Conservation (phyloP, 2,888 invertebrate genomes). For the Sminthurinus aureus region DNA sequence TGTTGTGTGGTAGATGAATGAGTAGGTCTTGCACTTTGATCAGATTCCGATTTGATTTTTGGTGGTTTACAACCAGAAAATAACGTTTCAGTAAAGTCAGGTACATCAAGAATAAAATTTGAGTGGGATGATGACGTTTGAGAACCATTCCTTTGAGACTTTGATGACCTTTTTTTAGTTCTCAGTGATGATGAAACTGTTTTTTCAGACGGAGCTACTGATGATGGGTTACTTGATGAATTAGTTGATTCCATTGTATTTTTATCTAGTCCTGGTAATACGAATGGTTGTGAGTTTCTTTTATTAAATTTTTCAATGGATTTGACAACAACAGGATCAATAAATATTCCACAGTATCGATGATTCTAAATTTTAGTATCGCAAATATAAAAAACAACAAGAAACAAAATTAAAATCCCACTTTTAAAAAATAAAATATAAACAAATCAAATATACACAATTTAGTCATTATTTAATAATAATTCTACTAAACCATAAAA, state of each 20-base stretch:
- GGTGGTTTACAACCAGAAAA: conserved; percentile 18
- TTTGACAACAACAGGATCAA: conserved; percentile 28
- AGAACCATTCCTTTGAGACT: too few species aligned
- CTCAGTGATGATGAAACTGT: not conserved
- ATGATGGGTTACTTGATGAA: not conserved
- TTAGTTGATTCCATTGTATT: not conserved
- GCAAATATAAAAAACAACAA: too few species aligned
- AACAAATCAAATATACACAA: too few species aligned
- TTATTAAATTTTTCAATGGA: conserved; percentile 23
- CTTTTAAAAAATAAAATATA: too few species aligned
- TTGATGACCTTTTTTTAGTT: too few species aligned
- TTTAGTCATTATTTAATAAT: too few species aligned
- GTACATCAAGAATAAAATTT: conserved; percentile 8
- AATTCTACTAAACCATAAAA: too few species aligned
- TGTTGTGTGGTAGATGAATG: not conserved
- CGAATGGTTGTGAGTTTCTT: conserved; percentile 2
- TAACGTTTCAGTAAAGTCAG: conserved; percentile 32
- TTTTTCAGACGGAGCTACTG: not conserved
- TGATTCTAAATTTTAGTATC: too few species aligned
- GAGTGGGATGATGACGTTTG: not conserved
- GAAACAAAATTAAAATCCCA: too few species aligned
- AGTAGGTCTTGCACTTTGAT: not conserved
- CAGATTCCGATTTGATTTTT: not conserved
- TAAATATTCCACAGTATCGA: conserved; percentile 28
- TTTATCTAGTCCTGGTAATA: not conserved